Conservation (phyloP, 2,797 vertebrate species). For the Nyctibius grandis region DNA sequence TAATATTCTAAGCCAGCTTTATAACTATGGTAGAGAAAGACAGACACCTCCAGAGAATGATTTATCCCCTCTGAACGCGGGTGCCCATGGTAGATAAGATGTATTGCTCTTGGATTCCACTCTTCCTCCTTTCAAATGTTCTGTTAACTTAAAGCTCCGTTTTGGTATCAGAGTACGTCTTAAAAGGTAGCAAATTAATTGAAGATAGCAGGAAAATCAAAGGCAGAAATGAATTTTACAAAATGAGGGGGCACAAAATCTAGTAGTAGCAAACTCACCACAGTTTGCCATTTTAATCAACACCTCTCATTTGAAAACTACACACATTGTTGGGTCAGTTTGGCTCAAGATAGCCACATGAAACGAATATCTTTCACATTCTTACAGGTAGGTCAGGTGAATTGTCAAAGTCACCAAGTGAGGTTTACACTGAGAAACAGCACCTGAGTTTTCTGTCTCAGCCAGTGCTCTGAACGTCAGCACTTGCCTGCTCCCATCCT, state of each 20-base stretch:
- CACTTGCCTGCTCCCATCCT: neutral
- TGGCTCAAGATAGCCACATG: neutral
- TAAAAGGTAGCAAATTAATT: neutral
- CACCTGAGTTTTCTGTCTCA: neutral
- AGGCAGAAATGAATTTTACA: neutral
- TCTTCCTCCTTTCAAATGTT: neutral
- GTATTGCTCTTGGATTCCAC: neutral
- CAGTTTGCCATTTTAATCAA: neutral
- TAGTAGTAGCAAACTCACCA: neutral
- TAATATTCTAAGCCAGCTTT: neutral
- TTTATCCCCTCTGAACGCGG: neutral
- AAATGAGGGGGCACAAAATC: neutral
- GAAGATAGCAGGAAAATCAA: neutral
- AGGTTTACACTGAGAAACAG: neutral
- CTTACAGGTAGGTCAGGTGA: neutral
- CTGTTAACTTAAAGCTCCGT: neutral
- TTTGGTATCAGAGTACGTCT: neutral
- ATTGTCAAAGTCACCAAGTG: neutral
- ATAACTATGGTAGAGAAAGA: neutral
- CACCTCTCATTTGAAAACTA: neutral
- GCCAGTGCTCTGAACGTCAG: neutral
- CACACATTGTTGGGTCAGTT: neutral
- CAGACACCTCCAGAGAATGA: neutral
- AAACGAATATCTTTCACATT: neutral
- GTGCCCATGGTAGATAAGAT: neutral